phyloP scores from a whole-genome alignment of 2,113 vertebrate genomes.

The Seriola quinqueradiata region DNA sequence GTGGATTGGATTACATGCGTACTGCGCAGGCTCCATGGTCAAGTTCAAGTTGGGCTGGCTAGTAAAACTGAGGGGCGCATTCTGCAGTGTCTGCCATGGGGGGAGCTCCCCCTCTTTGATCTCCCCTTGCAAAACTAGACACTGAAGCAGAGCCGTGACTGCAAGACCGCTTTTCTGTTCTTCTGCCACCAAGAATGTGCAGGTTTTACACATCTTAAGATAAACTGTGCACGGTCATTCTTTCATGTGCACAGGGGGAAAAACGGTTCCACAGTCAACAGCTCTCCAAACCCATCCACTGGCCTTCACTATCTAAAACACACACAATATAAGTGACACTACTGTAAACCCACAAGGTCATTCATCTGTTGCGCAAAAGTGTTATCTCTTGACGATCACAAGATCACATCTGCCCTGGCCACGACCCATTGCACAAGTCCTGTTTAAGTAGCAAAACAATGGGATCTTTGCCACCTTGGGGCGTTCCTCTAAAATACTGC shows the following conservation, averaged over 20 bases:
- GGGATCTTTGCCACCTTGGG: conserved; percentile 39
- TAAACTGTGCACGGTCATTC: neutral
- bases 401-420: conserved; percentile 70
- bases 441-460: conserved; percentile 18
- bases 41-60: conserved; percentile 85
- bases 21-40: conserved; percentile 82
- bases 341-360: conserved; percentile 78
- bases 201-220: neutral
- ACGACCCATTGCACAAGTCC: conserved; percentile 68
- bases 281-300: conserved; percentile 47
- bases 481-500: neutral
- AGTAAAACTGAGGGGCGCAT: conserved; percentile 78
- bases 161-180: conserved; percentile 28
- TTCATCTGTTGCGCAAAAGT: conserved; percentile 71
- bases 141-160: conserved; percentile 29
- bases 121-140: conserved; percentile 55
- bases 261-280: conserved; percentile 15
- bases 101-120: conserved; percentile 68
- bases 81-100: conserved; percentile 71
- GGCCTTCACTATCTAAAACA: conserved; percentile 77
- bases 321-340: conserved; percentile 77
- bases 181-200: conserved; percentile 30
- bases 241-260: neutral
- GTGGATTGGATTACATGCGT: conserved; percentile 61
- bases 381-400: conserved; percentile 78